Conservation (phyloP, 2,888 invertebrate genomes). For the Eilema caniola region DNA sequence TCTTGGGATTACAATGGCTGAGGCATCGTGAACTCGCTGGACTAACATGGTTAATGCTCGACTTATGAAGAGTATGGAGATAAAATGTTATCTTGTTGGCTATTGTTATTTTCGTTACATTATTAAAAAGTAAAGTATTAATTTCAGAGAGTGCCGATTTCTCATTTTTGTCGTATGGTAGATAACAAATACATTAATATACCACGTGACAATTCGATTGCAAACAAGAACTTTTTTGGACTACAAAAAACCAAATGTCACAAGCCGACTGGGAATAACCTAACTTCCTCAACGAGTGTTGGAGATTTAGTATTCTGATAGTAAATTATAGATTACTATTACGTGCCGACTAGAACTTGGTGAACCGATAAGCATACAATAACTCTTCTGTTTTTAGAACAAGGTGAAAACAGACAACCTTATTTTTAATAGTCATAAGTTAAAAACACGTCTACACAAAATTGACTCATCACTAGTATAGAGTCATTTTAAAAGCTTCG, state of each 20-base stretch:
- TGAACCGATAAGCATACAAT: background rate
- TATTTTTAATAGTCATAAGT: background rate
- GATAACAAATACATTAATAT: too few species aligned
- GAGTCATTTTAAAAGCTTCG: constrained; percentile 46
- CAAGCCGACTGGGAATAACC: too few species aligned
- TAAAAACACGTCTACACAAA: background rate
- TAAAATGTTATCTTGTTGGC: background rate
- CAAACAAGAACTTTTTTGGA: too few species aligned
- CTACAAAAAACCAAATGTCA: too few species aligned
- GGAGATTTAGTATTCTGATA: too few species aligned
- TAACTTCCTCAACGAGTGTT: too few species aligned
- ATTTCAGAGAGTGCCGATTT: background rate
- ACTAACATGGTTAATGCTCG: background rate
- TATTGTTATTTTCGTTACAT: background rate
- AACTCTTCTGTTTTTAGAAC: background rate
- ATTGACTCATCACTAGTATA: constrained; percentile 25
- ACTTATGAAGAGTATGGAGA: background rate
- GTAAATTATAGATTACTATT: too few species aligned
- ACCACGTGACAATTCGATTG: too few species aligned
- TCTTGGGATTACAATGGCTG: constrained; percentile 9
- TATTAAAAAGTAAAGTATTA: background rate
- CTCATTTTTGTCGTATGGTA: too few species aligned
- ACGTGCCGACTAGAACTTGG: background rate
- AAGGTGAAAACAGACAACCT: background rate
- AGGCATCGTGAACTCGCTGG: background rate